Evolutionary conservation across 2,888 invertebrate genomes (phyloP).

Genomic region (Tholera decimalis): DNA sequence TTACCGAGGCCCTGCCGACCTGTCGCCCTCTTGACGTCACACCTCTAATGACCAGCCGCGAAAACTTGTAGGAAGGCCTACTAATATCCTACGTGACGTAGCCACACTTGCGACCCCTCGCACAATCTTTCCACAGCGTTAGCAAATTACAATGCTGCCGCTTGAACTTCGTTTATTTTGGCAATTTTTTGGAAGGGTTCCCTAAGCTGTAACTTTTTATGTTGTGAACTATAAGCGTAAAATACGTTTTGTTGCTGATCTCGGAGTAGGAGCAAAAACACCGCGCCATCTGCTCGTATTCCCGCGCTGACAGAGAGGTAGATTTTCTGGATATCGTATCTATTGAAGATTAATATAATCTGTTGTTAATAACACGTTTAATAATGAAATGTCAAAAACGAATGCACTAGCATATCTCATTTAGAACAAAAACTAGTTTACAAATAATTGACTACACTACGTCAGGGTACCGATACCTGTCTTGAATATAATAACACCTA

Average conservation of each 20-base stretch:
- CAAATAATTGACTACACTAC: neutral
- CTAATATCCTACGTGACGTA: constrained; percentile 42
- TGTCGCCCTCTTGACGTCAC: constrained; percentile 80
- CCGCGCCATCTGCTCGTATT: constrained; percentile 49
- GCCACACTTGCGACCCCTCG: constrained; percentile 26
- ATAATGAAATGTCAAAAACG: too few relatives aligned
- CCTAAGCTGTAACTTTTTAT: constrained; percentile 34
- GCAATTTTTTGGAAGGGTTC: constrained; percentile 28
- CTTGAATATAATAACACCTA: constrained; percentile 19
- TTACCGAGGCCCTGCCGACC: constrained; percentile 66
- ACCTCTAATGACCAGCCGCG: constrained; percentile 72
- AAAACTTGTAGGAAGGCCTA: constrained; percentile 70
- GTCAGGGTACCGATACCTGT: neutral
- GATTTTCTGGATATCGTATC: constrained; percentile 10
- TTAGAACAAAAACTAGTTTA: neutral
- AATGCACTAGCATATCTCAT: too few relatives aligned
- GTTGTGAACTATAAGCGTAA: constrained; percentile 34
- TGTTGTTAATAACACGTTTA: too few relatives aligned
- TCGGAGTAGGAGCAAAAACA: constrained; percentile 25
- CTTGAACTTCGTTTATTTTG: constrained; percentile 23
- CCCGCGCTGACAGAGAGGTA: constrained; percentile 27
- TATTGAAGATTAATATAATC: neutral
- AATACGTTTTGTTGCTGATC: constrained; percentile 24
- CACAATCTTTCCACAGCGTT: constrained; percentile 45
- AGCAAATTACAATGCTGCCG: constrained; percentile 32